phyloP scores from a whole-genome alignment of 2,113 vertebrate species.

The Callipepla squamata region DNA sequence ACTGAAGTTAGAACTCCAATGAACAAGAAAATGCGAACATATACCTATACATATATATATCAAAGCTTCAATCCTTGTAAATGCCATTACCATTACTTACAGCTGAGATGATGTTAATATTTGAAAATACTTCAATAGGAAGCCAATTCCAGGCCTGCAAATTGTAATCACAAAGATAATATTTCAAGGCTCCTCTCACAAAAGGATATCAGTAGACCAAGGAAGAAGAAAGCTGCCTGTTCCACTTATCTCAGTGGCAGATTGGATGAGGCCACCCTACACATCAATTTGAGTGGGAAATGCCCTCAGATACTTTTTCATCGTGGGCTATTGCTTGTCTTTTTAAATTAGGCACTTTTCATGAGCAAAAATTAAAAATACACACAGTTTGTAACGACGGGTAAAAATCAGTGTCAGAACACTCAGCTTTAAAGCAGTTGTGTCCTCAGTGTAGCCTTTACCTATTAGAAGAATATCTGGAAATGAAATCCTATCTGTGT shows the following conservation, averaged over 20 bases:
- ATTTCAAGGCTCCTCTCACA: constrained; percentile 51
- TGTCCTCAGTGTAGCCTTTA: not conserved
- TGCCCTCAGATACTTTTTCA: not conserved
- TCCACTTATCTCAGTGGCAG: not conserved
- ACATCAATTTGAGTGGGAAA: constrained; percentile 21
- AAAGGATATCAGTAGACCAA: constrained; percentile 45
- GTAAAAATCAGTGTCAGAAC: constrained; percentile 43
- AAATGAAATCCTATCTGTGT: not conserved
- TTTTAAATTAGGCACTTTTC: constrained; percentile 64
- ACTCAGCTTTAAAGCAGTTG: not conserved
- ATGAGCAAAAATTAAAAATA: constrained; percentile 33
- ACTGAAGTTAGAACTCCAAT: constrained; percentile 67
- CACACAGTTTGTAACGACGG: not conserved
- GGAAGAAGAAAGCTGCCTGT: not conserved
- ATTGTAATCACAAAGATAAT: constrained; percentile 65
- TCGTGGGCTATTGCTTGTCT: constrained; percentile 44
- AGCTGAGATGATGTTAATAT: constrained; percentile 55
- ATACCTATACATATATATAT: constrained; percentile 47
- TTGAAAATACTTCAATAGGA: constrained; percentile 68
- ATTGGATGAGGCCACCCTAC: not conserved
- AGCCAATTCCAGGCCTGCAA: constrained; percentile 48
- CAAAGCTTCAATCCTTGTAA: constrained; percentile 65
- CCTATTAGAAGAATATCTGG: not conserved
- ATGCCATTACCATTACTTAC: constrained; percentile 65
- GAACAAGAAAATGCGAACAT: constrained; percentile 68